These are phyloP conservation scores for Scaptomyza montana DNA, from an alignment of 1,140 invertebrate genomes.

Conservation along the genomic window DNA sequence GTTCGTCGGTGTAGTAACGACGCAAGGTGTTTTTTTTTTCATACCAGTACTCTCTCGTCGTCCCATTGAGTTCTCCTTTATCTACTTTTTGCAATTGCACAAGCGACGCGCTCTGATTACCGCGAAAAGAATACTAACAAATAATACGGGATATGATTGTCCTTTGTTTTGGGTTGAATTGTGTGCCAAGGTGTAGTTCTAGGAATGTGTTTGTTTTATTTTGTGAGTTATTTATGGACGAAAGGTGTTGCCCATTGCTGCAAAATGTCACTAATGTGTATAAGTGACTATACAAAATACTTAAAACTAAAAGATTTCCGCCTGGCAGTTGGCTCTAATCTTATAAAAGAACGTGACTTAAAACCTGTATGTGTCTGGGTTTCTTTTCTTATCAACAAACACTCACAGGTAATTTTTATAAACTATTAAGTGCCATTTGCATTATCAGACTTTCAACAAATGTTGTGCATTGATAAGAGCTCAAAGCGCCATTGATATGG, in stretches of 20 bases:
- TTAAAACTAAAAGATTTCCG: neutral
- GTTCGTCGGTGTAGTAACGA: conserved; percentile 23
- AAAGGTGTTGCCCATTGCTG: conserved; percentile 60
- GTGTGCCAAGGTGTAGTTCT: conserved; percentile 35
- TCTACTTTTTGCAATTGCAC: conserved; percentile 67
- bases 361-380: conserved; percentile 13
- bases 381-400: conserved; percentile 23
- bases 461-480: conserved; percentile 26
- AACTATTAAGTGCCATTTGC: conserved; percentile 15
- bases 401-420: conserved; percentile 29
- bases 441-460: conserved; percentile 30
- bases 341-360: conserved; percentile 29
- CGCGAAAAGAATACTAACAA: conserved; percentile 26
- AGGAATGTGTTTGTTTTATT: conserved; percentile 9
- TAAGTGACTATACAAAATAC: neutral
- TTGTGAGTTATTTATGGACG: conserved; percentile 59
- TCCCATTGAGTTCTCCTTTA: conserved; percentile 5
- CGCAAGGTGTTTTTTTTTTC: conserved; percentile 42
- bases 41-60: conserved; percentile 10
- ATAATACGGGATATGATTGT: conserved; percentile 15
- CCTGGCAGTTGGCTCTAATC: neutral
- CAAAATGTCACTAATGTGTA: conserved; percentile 51
- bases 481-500: conserved; percentile 11
- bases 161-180: conserved; percentile 26
- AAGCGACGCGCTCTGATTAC: conserved; percentile 70